These are phyloP conservation scores for Blomia tropicalis DNA, from an alignment of 2,888 invertebrate species.

Conservation along the genomic window DNA sequence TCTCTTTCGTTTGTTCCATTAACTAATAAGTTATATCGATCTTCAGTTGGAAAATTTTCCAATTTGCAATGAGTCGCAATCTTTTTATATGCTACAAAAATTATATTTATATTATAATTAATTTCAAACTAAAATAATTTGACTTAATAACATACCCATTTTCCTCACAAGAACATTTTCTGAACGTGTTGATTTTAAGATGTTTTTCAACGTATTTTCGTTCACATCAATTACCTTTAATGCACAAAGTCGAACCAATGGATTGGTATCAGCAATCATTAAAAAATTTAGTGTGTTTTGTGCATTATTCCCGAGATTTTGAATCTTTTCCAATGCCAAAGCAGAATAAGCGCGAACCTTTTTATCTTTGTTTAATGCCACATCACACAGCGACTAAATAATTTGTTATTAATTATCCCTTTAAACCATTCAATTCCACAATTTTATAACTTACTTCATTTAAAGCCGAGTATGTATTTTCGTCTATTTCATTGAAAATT, in stretches of 20 bases:
- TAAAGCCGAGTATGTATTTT: constrained; percentile 7
- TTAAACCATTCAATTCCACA: not conserved
- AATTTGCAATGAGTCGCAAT: constrained; percentile 43
- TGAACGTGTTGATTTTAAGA: constrained; percentile 57
- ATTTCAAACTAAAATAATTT: not conserved
- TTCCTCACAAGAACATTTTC: constrained; percentile 57
- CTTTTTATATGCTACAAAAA: constrained; percentile 37
- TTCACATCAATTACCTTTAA: constrained; percentile 57
- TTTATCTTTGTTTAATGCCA: constrained; percentile 47
- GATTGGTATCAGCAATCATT: constrained; percentile 54
- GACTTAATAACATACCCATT: constrained; percentile 32
- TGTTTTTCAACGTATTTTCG: constrained; percentile 50
- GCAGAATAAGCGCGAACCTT: constrained; percentile 64
- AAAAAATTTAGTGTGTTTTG: constrained; percentile 52
- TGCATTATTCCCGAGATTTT: constrained; percentile 53
- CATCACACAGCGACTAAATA: not conserved
- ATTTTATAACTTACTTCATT: not conserved
- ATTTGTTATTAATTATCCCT: not conserved
- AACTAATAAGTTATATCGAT: constrained; percentile 46
- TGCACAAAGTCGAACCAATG: constrained; percentile 53
- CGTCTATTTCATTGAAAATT: constrained; percentile 14
- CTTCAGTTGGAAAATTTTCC: constrained; percentile 46
- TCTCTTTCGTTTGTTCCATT: constrained; percentile 49
- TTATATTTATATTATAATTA: not conserved
- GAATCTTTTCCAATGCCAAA: constrained; percentile 56